Base-by-base conservation (phyloP, 2,888 invertebrate genomes). In the Ectemnius continuus region DNA sequence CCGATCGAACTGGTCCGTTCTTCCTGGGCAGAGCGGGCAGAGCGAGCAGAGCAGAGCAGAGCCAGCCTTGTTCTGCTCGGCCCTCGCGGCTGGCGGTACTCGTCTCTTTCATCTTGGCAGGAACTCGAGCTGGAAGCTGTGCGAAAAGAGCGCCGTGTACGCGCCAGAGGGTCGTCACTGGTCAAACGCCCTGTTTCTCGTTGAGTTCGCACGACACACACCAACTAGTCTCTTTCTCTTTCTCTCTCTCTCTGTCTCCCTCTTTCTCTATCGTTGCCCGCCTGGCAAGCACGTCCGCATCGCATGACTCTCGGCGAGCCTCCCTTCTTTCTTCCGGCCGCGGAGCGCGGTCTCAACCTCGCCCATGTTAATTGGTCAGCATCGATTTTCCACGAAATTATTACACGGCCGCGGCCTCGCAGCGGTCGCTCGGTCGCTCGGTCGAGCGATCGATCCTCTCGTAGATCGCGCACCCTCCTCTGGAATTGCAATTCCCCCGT, bases 321-420 rank as follows among this genome's bases (percentile, higher is more conserved):
- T 69, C 61, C 62, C 57, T 46, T 68, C 63, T 65, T 57, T 58
- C 63, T 57, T 58, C 63, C 45, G 47, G 36, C 69, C 68, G 61
- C 61, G 18, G 71, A 52, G 47, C 74, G 67, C 67, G 67, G 68
- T 67, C 72, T 70, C 72, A 72, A 78, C 73, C 71, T 79, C 78
- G 78, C 75, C 78, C 78, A 74, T 70, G 70, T 78, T 78, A 78
- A 78, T 78, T 78, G 74, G 62, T 66, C 66, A 47, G 75, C 61
- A 79, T 78, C 75, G 78, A 75, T 78, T 71, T 67, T 62, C 64
- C 69, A 58, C 48, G 71, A 69, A 77, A 78, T 63, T 70, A 72
- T 75, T 71, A 71, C 71, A 73, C 75, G 70, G 78, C 71, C 69
- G 71, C 60, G 67, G 71, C 64, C 70, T 72, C 78, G 48, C 68